phyloP scores from a whole-genome alignment of 2,888 invertebrate species.

The Strigamia crassipes region DNA sequence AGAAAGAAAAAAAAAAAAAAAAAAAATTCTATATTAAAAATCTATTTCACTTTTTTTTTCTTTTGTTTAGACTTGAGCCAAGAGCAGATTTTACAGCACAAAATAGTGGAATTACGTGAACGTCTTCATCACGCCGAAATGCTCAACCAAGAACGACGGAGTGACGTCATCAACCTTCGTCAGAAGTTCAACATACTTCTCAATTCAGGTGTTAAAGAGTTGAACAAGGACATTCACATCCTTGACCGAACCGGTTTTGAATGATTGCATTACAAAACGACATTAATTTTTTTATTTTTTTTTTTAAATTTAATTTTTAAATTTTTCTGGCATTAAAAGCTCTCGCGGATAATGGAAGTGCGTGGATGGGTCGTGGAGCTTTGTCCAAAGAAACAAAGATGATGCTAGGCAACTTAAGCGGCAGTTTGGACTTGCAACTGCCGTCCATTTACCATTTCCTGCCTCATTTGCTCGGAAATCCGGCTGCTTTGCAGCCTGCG shows the following conservation, averaged over 20 bases:
- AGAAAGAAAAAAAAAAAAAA: background rate
- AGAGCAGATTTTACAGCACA: slow-evolving; percentile 70
- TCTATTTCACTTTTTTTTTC: too few species aligned
- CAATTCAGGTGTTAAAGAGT: slow-evolving; percentile 48
- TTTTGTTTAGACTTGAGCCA: slow-evolving; percentile 66
- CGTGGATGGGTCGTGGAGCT: slow-evolving; percentile 49
- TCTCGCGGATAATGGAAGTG: slow-evolving; percentile 46
- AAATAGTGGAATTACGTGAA: slow-evolving; percentile 76
- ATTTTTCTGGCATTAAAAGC: slow-evolving; percentile 14
- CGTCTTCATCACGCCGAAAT: slow-evolving; percentile 78
- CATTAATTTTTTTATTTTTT: background rate
- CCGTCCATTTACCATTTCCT: slow-evolving; percentile 84
- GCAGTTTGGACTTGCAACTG: slow-evolving; percentile 66
- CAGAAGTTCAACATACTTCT: slow-evolving; percentile 66
- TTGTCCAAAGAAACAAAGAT: slow-evolving; percentile 49
- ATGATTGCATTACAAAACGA: background rate
- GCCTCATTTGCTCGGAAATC: slow-evolving; percentile 81
- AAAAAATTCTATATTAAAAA: too few species aligned
- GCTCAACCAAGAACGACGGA: slow-evolving; percentile 75
- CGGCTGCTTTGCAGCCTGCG: slow-evolving; percentile 76
- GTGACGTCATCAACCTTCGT: slow-evolving; percentile 73
- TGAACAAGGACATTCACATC: background rate
- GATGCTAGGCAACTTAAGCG: slow-evolving; percentile 60
- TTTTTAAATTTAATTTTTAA: background rate
- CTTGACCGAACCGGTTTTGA: background rate